Evolutionary conservation across 2,888 invertebrate species (phyloP).

Genomic region (Andrena trimmerana): DNA sequence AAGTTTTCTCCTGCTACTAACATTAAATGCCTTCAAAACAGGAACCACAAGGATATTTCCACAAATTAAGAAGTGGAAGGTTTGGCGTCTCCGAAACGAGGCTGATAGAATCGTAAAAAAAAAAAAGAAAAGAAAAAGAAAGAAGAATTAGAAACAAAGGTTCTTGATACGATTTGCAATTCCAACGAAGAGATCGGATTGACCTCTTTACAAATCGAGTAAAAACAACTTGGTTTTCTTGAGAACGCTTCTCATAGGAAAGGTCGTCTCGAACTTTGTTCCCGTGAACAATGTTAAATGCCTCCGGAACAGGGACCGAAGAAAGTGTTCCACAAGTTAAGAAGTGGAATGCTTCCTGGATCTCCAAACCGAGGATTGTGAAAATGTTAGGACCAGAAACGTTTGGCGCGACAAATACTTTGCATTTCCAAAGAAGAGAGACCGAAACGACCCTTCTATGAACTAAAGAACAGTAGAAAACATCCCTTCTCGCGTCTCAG

Average conservation of each 20-base stretch:
- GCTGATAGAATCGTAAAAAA: not conserved
- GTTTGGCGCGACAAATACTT: too few relatives aligned
- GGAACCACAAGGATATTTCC: not conserved
- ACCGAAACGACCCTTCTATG: not conserved
- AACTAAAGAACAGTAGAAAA: not conserved
- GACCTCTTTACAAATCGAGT: too few relatives aligned
- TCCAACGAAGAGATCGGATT: too few relatives aligned
- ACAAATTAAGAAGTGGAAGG: not conserved
- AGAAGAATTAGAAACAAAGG: not conserved
- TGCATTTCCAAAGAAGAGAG: not conserved
- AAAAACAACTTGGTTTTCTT: too few relatives aligned
- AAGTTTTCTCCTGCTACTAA: not conserved
- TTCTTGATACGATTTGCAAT: not conserved
- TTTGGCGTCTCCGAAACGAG: not conserved
- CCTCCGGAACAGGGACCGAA: too few relatives aligned
- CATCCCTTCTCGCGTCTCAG: not conserved
- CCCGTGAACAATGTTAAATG: too few relatives aligned
- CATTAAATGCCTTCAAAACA: conserved; percentile 1
- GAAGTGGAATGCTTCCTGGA: too few relatives aligned
- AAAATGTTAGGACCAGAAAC: too few relatives aligned
- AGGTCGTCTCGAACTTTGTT: too few relatives aligned
- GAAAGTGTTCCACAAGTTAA: too few relatives aligned
- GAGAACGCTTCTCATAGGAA: too few relatives aligned
- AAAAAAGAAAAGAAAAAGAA: not conserved
- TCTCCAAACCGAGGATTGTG: too few relatives aligned